Conservation (phyloP, 2,113 vertebrate species). For the Philantomba maxwellii region DNA sequence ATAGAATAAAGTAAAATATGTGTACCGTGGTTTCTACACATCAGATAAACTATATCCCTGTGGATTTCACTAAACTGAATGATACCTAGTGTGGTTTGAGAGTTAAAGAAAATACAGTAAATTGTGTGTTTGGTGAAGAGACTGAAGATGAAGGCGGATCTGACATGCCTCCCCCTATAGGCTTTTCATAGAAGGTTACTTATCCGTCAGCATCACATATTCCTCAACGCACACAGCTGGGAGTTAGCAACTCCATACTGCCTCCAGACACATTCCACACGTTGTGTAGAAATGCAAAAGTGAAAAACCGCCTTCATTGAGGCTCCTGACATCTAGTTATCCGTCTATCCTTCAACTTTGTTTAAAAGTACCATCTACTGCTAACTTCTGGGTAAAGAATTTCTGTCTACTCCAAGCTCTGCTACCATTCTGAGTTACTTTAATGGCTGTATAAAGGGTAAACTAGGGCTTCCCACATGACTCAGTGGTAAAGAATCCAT, state of each 20-base stretch:
- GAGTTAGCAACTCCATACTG: neutral
- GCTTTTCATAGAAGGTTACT: neutral
- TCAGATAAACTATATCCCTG: neutral
- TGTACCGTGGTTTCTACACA: neutral
- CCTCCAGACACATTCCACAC: neutral
- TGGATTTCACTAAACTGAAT: neutral
- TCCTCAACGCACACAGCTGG: no score
- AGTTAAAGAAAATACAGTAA: neutral
- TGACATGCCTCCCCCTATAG: neutral
- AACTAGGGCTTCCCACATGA: neutral
- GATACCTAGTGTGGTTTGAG: neutral
- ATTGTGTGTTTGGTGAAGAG: neutral
- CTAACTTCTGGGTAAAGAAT: neutral
- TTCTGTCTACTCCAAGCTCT: neutral
- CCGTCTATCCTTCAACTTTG: neutral
- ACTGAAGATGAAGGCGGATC: neutral
- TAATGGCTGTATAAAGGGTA: neutral
- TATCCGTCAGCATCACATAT: neutral
- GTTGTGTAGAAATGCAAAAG: neutral
- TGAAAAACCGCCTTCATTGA: neutral
- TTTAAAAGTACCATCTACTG: neutral
- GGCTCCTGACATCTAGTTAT: neutral
- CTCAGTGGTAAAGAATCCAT: neutral
- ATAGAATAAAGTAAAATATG: neutral
- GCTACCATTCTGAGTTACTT: neutral